phyloP scores from a whole-genome alignment of 2,888 invertebrate genomes.

The Lymantria monacha region DNA sequence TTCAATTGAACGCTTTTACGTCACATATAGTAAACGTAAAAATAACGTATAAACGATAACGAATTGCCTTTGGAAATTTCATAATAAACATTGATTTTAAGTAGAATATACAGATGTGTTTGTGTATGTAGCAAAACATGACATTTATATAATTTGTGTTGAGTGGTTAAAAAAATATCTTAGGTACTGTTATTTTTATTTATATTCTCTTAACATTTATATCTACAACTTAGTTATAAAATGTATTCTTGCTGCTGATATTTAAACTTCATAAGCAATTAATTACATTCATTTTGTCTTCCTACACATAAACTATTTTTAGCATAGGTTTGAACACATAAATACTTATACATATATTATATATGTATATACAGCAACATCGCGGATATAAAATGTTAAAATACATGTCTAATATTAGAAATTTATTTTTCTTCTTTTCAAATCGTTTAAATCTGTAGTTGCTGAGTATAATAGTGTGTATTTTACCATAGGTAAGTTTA shows the following conservation, averaged over 20 bases:
- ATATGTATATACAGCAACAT: neutral
- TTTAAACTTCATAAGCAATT: neutral
- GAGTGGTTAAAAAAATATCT: too few species aligned
- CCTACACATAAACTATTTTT: neutral
- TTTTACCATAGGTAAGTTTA: too few species aligned
- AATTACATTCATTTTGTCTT: neutral
- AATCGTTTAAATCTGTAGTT: too few species aligned
- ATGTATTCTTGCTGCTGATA: neutral
- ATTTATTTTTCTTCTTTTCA: too few species aligned
- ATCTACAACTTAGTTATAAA: neutral
- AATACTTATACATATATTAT: neutral
- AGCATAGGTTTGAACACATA: neutral
- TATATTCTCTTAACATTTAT: conserved; percentile 1
- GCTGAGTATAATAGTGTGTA: too few species aligned
- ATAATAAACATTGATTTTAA: neutral
- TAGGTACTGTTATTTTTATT: neutral
- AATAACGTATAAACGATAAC: neutral
- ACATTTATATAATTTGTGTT: neutral
- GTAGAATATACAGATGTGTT: neutral
- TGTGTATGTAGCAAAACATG: neutral
- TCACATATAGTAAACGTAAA: conserved; percentile 54
- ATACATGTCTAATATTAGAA: too few species aligned
- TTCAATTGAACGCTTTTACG: conserved; percentile 61
- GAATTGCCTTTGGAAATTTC: neutral
- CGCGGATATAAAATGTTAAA: neutral